These are phyloP conservation scores for Cabera pusaria DNA, from an alignment of 2,888 invertebrate species.

Conservation along the genomic window DNA sequence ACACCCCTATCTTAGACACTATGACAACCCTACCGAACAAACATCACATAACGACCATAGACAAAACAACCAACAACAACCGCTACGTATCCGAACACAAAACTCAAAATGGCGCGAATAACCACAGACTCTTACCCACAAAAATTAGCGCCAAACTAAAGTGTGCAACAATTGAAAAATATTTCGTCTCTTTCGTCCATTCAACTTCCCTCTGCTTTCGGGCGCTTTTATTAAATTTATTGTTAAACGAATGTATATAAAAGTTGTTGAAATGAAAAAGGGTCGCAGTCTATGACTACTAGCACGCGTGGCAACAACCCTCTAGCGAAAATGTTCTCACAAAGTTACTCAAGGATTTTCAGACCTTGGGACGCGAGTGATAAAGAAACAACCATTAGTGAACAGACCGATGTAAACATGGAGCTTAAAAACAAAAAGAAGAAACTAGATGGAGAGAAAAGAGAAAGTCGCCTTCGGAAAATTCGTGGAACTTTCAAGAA, in stretches of 20 bases:
- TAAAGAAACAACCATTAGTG: slow-evolving; percentile 34
- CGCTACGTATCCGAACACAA: slow-evolving; percentile 31
- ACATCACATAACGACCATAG: slow-evolving; percentile 34
- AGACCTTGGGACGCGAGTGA: slow-evolving; percentile 85
- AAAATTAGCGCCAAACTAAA: slow-evolving; percentile 46
- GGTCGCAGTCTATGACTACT: slow-evolving; percentile 67
- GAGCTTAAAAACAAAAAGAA: slow-evolving; percentile 49
- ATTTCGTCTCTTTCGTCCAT: slow-evolving; percentile 79
- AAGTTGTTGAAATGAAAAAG: slow-evolving; percentile 75
- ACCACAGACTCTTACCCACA: slow-evolving; percentile 29
- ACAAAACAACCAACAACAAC: slow-evolving; percentile 30
- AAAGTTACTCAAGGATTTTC: slow-evolving; percentile 80
- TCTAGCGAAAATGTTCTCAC: slow-evolving; percentile 56
- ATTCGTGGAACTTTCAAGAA: slow-evolving; percentile 72
- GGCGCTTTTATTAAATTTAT: slow-evolving; percentile 80
- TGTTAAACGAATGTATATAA: slow-evolving; percentile 81
- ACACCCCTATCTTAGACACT: slow-evolving; percentile 81
- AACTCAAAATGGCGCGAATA: slow-evolving; percentile 30
- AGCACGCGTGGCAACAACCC: slow-evolving; percentile 59
- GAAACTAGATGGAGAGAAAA: slow-evolving; percentile 52
- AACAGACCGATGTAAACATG: slow-evolving; percentile 35
- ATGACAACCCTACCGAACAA: slow-evolving; percentile 45
- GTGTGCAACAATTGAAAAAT: slow-evolving; percentile 83
- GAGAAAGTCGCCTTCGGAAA: slow-evolving; percentile 71
- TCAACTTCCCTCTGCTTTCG: slow-evolving; percentile 76